phyloP scores from a whole-genome alignment of 1,140 invertebrate species.

The Choristoneura fumiferana region DNA sequence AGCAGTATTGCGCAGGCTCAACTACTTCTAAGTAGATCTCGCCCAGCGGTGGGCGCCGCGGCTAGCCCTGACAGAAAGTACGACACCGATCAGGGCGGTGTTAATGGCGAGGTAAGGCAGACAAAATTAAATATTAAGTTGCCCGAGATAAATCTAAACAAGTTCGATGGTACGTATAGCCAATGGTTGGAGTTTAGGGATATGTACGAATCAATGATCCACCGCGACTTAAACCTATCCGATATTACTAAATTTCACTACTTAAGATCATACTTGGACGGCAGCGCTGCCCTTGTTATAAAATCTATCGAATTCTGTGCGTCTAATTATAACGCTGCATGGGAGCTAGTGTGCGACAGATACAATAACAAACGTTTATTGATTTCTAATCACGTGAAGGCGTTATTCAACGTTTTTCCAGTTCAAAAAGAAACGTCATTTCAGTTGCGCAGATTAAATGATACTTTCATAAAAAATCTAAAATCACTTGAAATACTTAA shows the following conservation, averaged over 20 bases:
- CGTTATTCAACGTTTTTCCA: conserved; percentile 30
- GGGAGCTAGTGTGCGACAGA: conserved; percentile 31
- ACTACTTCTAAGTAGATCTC: too few relatives aligned
- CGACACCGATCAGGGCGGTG: not conserved
- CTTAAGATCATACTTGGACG: conserved; percentile 8
- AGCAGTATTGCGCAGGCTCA: too few relatives aligned
- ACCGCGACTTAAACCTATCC: not conserved
- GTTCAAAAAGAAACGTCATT: conserved; percentile 33
- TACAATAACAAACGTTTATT: conserved; percentile 44
- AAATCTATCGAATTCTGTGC: conserved; percentile 22
- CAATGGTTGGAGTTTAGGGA: not conserved
- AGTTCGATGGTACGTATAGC: not conserved
- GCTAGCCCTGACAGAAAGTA: too few relatives aligned
- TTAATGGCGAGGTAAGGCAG: not conserved
- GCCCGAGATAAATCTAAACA: not conserved
- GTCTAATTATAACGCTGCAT: conserved; percentile 21
- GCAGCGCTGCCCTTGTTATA: conserved; percentile 20
- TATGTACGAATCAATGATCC: not conserved
- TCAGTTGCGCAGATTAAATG: conserved; percentile 30
- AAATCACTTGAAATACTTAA: conserved; percentile 30
- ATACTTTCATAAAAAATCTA: conserved; percentile 35
- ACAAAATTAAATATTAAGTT: not conserved
- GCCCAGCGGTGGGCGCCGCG: too few relatives aligned
- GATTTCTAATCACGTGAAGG: conserved; percentile 37
- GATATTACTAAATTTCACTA: conserved; percentile 24